Base-by-base conservation (phyloP, 2,888 invertebrate genomes). In the Cecidostiba fungosa region DNA sequence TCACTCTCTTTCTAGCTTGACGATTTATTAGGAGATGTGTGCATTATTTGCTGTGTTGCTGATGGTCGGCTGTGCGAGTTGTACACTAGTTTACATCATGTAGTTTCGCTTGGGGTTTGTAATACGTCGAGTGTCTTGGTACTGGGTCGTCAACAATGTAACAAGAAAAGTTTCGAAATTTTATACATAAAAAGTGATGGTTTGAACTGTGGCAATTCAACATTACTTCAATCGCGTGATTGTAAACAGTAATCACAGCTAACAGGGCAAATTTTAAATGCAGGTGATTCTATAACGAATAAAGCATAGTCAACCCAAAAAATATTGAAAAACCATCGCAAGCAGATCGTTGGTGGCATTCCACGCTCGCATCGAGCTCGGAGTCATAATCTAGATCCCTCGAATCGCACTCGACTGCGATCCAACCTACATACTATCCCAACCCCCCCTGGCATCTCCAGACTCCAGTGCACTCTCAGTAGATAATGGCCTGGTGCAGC, bases 321-420 rank as follows among this genome's bases (percentile, higher is more conserved):
- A 39, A 39, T 39, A 16, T 50, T 3, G 50, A 10, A 59, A 59
- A 59, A 59, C 23, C n/a, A 23, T 59, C 2, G 2, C 23, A 8
- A 59, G n/a, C n/a, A 59, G n/a, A 54, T 8, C 8, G 8, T 10
- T 59, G 36, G 36, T 12, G 43, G 19, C 50, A 50, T 50, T 5
- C 19, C 50, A 50, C 19, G 19, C 47, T 16, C 14, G 16, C n/a
- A 59, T 59, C n/a, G 19, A 0, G 23, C 54, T 59, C 54, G 54
- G 19, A 59, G n/a, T 59, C 54, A 59, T 59, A 59, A 59, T 59
- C 54, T 59, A 59, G n/a, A 59, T 59, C 54, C 54, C n/a, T 59
- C n/a, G 54, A 59, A 59, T 59, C 54, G 66, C 66, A 29, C 66
- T 66, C 66, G 54, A 59, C 54, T 23, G 23, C 66, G 29, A 66